Evolutionary conservation across 2,888 invertebrate genomes (phyloP).

Genomic region (Rugalucina vietnamica): DNA sequence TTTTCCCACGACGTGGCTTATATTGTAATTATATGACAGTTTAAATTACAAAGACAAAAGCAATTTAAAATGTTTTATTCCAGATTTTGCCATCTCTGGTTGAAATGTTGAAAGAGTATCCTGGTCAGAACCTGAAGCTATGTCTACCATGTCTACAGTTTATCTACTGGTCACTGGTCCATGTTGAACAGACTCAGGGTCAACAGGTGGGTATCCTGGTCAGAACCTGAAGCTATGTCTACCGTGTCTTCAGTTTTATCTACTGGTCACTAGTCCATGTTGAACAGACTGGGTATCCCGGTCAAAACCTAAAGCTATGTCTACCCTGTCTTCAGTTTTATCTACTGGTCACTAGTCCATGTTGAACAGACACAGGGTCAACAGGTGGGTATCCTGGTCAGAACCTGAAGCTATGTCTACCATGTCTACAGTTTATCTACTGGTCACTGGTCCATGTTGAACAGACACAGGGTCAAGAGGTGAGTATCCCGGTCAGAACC

Average conservation of each 20-base stretch:
- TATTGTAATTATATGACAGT: too few relatives aligned
- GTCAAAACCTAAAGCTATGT: conserved; percentile 70
- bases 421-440: conserved; percentile 82
- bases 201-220: conserved; percentile 75
- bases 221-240: conserved; percentile 74
- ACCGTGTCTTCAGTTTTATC: conserved; percentile 82
- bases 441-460: conserved; percentile 82
- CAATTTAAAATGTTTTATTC: conserved; percentile 3
- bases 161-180: conserved; percentile 81
- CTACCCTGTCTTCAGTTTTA: conserved; percentile 82
- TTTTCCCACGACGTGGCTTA: too few relatives aligned
- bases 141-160: conserved; percentile 82
- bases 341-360: conserved; percentile 81
- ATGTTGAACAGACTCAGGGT: conserved; percentile 78
- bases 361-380: conserved; percentile 78
- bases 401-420: conserved; percentile 75
- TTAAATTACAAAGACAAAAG: too few relatives aligned
- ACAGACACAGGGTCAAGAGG: conserved; percentile 77
- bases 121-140: conserved; percentile 70
- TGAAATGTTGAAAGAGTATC: conserved; percentile 79
- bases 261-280: conserved; percentile 82
- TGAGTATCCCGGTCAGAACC: conserved; percentile 65
- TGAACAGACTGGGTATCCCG: conserved; percentile 77
- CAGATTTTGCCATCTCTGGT: conserved; percentile 80
- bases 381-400: conserved; percentile 72